These are phyloP conservation scores for Caretta caretta DNA, from an alignment of 2,113 vertebrate genomes.

Conservation along the genomic window DNA sequence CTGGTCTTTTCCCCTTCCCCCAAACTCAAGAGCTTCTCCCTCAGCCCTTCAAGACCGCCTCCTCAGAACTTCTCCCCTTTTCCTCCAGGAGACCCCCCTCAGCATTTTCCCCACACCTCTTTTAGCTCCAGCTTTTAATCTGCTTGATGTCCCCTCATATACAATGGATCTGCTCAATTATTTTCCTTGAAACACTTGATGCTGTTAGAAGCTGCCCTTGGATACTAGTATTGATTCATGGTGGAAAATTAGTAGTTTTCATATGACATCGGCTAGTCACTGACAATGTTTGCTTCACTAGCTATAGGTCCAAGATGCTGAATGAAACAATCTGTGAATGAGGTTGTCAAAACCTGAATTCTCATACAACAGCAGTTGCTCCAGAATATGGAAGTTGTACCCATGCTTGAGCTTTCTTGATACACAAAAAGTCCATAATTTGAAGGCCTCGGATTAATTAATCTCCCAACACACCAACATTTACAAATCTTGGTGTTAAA, in stretches of 20 bases:
- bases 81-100: too few relatives aligned
- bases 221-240: slow-evolving; percentile 91
- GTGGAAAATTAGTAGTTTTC: slow-evolving; percentile 88
- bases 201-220: slow-evolving; percentile 87
- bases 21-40: too few relatives aligned
- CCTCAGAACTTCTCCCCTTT: too few relatives aligned
- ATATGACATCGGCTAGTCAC: slow-evolving; percentile 86
- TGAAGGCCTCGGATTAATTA: slow-evolving; percentile 85
- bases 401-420: slow-evolving; percentile 69
- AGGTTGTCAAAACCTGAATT: slow-evolving; percentile 77
- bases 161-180: slow-evolving; percentile 75
- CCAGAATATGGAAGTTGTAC: slow-evolving; percentile 81
- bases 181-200: slow-evolving; percentile 68
- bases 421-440: slow-evolving; percentile 86
- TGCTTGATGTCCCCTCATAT: slow-evolving; percentile 81
- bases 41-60: too few relatives aligned
- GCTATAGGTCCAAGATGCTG: slow-evolving; percentile 87
- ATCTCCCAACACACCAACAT: slow-evolving; percentile 86
- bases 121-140: slow-evolving; percentile 79
- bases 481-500: slow-evolving; percentile 85
- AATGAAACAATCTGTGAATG: slow-evolving; percentile 83
- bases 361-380: slow-evolving; percentile 73
- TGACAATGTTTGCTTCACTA: slow-evolving; percentile 71
- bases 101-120: too few relatives aligned
- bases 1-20: too few relatives aligned